phyloP scores from a whole-genome alignment of 2,888 invertebrate species.

The Tetragonisca angustula region DNA sequence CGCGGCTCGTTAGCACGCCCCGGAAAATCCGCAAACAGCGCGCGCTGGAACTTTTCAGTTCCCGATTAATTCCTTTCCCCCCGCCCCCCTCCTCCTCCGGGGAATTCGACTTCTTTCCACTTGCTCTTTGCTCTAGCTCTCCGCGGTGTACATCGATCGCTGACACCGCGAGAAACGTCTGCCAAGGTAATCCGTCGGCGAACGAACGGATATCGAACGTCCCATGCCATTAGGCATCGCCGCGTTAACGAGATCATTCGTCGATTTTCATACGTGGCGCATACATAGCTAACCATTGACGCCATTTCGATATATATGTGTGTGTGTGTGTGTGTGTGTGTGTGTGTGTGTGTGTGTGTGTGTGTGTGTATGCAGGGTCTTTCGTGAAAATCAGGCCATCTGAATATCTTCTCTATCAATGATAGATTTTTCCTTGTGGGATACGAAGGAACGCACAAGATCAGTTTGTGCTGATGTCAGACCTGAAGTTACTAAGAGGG shows the following conservation, averaged over 20 bases:
- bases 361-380: too few relatives aligned
- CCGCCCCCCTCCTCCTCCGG: neutral
- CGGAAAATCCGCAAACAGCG: conserved; percentile 54
- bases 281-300: neutral
- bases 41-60: conserved; percentile 20
- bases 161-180: conserved; percentile 2
- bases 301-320: neutral
- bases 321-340: neutral
- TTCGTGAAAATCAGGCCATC: too few relatives aligned
- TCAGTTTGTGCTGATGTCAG: too few relatives aligned
- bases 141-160: conserved; percentile 13
- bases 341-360: too few relatives aligned
- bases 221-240: neutral
- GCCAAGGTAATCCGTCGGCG: neutral
- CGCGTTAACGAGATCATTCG: conserved; percentile 3
- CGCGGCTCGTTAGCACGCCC: conserved; percentile 54
- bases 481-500: too few relatives aligned
- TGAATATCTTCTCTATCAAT: too few relatives aligned
- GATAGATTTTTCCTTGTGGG: too few relatives aligned
- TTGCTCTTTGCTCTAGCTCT: neutral
- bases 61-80: conserved; percentile 26
- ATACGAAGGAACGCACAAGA: too few relatives aligned
- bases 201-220: neutral
- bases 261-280: conserved; percentile 6
- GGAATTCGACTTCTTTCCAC: neutral